Base-by-base conservation (phyloP, 1,140 invertebrate species). In the Doryteuthis pealeii region DNA sequence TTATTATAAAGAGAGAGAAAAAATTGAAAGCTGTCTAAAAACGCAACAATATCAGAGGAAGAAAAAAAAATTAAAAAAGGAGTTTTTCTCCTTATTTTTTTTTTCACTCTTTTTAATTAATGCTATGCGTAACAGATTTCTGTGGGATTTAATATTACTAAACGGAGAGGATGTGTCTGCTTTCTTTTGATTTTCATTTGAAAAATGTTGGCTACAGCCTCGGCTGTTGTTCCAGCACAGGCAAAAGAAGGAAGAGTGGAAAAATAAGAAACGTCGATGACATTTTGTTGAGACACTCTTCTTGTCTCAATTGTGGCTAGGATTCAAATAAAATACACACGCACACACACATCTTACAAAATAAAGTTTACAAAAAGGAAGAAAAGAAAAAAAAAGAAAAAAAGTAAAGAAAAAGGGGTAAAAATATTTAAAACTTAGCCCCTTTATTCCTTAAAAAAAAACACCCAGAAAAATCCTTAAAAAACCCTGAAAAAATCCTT, bases 61-160 rank as follows among this genome's bases (percentile, higher is more conserved):
- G 18, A 58, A 28, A 22, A 28, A 62, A 62, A 62, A 62, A 62
- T 6, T 5, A 12, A 40, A 40, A 3, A 40, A 5, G 3, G 4
- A 40, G 10, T 40, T 40, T 40, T 40, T 40, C 10, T 40, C 10
- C 10, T 40, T 40, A 5, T 40, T 40, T 10, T 22, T 18, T n/a
- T 62, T 12, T 22, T 28, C 54, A 62, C 18, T 62, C 18, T n/a
- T 22, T 62, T 5, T n/a, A 62, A 15, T n/a, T 14, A 62, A 28
- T 62, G 54, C 54, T 62, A 62, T 62, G 54, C 54, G 26, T 62
- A 22, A 12, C 54, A 28, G 10, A 62, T 62, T 62, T 22, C 26
- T 62, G 54, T 62, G 22, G 54, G 54, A 62, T 62, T 18, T 40
- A 40, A 40, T 28, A 62, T 62, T 62, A n/a, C 54, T 62, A 28